phyloP scores from a whole-genome alignment of 1,140 invertebrate genomes.

The Sitobion miscanthi region DNA sequence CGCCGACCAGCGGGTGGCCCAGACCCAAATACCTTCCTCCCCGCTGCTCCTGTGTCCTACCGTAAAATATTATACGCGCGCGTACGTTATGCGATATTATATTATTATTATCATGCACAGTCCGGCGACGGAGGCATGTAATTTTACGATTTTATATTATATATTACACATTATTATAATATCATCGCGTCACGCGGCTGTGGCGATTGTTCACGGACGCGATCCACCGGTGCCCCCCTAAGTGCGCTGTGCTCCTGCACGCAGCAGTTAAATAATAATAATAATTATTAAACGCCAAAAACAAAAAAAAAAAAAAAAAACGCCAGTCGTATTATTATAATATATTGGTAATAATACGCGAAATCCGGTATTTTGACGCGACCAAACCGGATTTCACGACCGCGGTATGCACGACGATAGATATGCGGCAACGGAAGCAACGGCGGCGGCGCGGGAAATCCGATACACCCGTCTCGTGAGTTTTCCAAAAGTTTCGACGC shows the following conservation, averaged over 20 bases:
- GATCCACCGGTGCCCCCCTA: no score
- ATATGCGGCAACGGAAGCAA: background rate
- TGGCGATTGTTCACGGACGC: background rate
- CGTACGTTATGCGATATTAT: background rate
- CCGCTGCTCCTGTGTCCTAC: no score
- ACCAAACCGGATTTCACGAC: background rate
- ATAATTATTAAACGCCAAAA: background rate
- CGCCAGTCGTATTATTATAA: no score
- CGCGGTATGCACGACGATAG: background rate
- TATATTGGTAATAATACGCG: constrained; percentile 12
- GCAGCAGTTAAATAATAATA: background rate
- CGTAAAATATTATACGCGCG: background rate
- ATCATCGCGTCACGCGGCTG: background rate
- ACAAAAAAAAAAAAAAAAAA: background rate
- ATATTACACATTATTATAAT: no score
- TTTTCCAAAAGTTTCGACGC: constrained; percentile 13
- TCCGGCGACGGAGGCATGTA: background rate
- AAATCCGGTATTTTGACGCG: background rate
- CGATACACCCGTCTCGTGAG: background rate
- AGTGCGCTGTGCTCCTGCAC: no score
- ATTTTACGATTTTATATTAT: background rate
- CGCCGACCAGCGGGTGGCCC: background rate
- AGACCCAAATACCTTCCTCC: background rate
- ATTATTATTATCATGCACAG: background rate
- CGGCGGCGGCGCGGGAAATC: background rate